Base-by-base conservation (phyloP, 2,888 invertebrate genomes). In the Nomada lathburiana region DNA sequence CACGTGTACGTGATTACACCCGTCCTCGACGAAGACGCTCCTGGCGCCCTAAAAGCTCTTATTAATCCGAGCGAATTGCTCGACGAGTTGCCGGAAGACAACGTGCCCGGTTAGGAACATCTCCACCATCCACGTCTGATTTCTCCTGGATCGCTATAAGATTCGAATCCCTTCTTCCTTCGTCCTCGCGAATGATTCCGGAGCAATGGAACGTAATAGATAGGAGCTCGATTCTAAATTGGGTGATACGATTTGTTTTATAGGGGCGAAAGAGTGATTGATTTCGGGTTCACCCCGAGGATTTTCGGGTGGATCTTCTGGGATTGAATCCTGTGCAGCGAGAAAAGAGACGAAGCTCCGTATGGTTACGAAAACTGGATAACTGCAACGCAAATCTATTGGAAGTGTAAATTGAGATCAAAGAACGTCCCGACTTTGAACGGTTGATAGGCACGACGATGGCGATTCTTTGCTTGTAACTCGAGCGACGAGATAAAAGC, bases 21-120 rank as follows among this genome's bases (percentile, higher is more conserved):
- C 79, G 63, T 1, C 60, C 44, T 16, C 71, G 23, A 29, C 44
- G 71, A 59, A 50, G 64, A 65, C 50, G 55, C 42, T 29, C 18
- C 53, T 9, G 29, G 16, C 13, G 26, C 36, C 13, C 20, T 57
- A 26, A 62, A 76, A 59, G 26, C 67, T 67, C 57, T 84, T 84
- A 84, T 84, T 84, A 84, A 65, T 36, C 72, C 76, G 60, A 71
- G 73, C 67, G 73, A 74, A 84, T 73, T 76, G 68, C 67, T 53
- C 70, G 55, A 59, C 47, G 67, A 80, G 65, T 84, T 84, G 76
- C 72, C 69, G 57, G 26, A 74, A 80, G 84, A 80, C 76, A 80
- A 80, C 70, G 76, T 73, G 70, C 60, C 59, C 7, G 29, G 55
- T 50, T 18, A 36, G 62, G 72, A 76, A 80, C 73, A 67, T 76